Evolutionary conservation across 2,113 vertebrate species (phyloP), one percentile per base, ranked within the genome.

Genomic region (Pan paniscus): DNA sequence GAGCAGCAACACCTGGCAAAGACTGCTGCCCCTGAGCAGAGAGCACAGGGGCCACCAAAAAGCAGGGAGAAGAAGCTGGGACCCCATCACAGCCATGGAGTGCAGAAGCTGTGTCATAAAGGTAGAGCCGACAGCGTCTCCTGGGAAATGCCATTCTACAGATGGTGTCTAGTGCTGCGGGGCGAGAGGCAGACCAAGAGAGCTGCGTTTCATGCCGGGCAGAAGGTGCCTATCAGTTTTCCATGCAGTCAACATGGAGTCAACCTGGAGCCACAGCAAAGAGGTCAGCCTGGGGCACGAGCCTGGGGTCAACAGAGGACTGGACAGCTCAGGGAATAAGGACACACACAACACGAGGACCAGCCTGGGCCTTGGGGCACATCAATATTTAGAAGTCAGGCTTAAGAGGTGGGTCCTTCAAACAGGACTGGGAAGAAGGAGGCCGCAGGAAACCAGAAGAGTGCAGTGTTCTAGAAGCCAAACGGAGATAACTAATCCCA

Each of bases 161-260:
- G 14, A 43, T 2, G 57, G 8, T 8, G 18, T 32, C 55, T 8
- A 2, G 13, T 22, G 10, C 70, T 1, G 23, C 1, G 3, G 57
- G 48, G 5, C 1, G 3, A 57, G 55, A 13, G 46, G 76, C 7
- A 25, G 13, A 46, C 38, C 38, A 14, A 17, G 4, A 11, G 61
- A 13, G n/a, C 32, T 30, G 14, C 10, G 7, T 22, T 1, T 22
- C 88, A 23, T 25, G 0, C 48, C 12, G 22, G 22, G 57, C 2
- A 14, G 30, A 43, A 57, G 48, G 50, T 4, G 38, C 32, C 50
- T 64, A 9, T 8, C 38, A 16, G 38, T 64, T 10, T 50, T 23
- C n/a, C 43, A 67, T 27, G 46, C 18, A 35, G 25, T 64, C 35
- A 12, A 38, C 6, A 25, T 8, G 4, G 11, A 64, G 61, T 3